Evolutionary conservation across 2,113 vertebrate genomes (phyloP), one percentile per base, ranked within the genome.

Genomic region (Amia ocellicauda): DNA sequence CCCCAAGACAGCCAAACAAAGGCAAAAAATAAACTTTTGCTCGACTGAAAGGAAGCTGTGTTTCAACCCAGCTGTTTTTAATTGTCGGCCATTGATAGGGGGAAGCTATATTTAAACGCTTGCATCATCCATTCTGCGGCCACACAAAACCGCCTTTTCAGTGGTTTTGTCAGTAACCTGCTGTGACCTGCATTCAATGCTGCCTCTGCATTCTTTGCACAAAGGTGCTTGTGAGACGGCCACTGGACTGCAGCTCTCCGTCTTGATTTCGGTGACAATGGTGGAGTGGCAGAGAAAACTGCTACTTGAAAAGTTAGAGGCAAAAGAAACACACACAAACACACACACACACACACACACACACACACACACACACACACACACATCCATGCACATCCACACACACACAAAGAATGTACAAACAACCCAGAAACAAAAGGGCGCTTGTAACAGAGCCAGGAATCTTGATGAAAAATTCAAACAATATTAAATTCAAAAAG

Each of bases 401-500:
- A n/a, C 60, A 67, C 58, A 58, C 62, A 72, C 67, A 89, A 91
- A 85, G 87, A 90, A 88, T 72, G 47, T 88, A 86, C 87, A 93
- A 91, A 92, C 78, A 83, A 9, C 43, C 69, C 62, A 80, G 80
- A 85, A 81, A 80, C 88, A 85, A 82, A 85, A 91, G 81, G 71
- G 67, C 83, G 88, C 72, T 74, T 84, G 83, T 80, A 87, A 83
- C 58, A 60, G 79, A 83, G 82, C 84, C 87, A 72, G 73, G 88
- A 86, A 86, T 91, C 77, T 66, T 75, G 86, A 87, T 89, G 92
- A 92, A 94, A 96, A 96, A 96, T 91, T 92, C 91, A 96, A 94
- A 92, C 91, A 93, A 91, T 95, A 94, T 93, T 91, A 91, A 91
- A 91, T 85, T 88, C 90, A 87, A 85, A 91, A 91, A 91, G 94